Evolutionary conservation across 2,797 vertebrate species (phyloP), one percentile per base, ranked within the genome.

Genomic region (Enoplosus armatus): DNA sequence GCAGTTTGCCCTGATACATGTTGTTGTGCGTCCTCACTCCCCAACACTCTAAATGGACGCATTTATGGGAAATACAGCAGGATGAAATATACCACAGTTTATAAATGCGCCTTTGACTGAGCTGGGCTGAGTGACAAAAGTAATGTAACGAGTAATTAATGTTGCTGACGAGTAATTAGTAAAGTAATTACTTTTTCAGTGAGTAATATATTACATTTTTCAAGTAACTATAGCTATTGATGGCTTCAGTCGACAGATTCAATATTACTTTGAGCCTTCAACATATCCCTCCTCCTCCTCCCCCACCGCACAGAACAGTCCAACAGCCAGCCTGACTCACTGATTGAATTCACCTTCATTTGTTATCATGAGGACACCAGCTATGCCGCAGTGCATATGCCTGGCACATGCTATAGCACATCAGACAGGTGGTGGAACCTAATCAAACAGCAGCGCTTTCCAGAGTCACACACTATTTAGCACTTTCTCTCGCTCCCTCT

Each of bases 261-360:
- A 50, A 8, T 22, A 43, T 14, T 58, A 26, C 65, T 51, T 51
- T 64, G 11, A 48, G 54, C 41, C 51, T 59, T 71, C 26, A 59
- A 35, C 58, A 35, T 29, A 27, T 29, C 53, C 62, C 48, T 58
- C 53, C 9, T 69, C 47, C 59, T 37, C 72, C 22, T 67, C 27
- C 22, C 64, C 27, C 53, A 9, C 43, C 2, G 2, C 39, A 26
- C 50, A 51, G 43, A 62, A 24, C 63, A 22, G 54, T 60, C 65
- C 37, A 76, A 60, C 64, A 83, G 77, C 26, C 69, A 65, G 47
- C 33, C 22, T 72, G 61, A 65, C 68, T 86, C 65, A 35, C 78
- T 82, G 79, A 85, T 77, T 90, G 81, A 88, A 87, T 85, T 90
- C 85, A 87, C 85, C 85, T 91, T 87, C 82, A 88, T 80, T 84